Base-by-base conservation (phyloP, 2,797 vertebrate species). In the Vireo griseus region DNA sequence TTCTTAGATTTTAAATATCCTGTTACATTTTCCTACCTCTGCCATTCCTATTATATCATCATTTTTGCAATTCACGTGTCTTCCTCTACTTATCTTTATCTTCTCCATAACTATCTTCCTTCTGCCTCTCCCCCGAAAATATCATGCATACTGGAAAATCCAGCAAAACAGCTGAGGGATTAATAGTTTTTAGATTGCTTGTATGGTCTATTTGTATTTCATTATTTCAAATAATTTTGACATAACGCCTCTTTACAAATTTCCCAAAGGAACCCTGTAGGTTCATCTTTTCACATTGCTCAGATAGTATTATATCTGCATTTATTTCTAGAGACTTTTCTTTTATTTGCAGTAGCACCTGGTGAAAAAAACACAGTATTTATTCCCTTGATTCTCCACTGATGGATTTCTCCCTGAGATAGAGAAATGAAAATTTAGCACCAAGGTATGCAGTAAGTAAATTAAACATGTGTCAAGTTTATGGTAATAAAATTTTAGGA, bases 61-160 rank as follows among this genome's bases (percentile, higher is more conserved):
- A 42, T 58, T 37, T 63, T 40, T 90, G 16, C 15, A 67, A 4
- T 75, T 74, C 33, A 55, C 6, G 6, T 80, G 10, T 37, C 19
- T 42, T 73, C 48, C 11, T 52, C 18, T 29, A 61, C n/a, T n/a
- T 51, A 17, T 28, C 35, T 81, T 11, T 35, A 7, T 62, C 17
- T 54, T 63, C 20, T 59, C 26, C 12, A 12, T 29, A 40, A 61
- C 10, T 13, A 26, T 44, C 13, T 59, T 57, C 35, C 5, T 44
- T 5, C 8, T 0, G 0, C 9, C 40, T 62, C 25, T 65, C 4
- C 10, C 33, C 1, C 0, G 4, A 25, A 57, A 73, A 51, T n/a
- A 16, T 6, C 20, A 67, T 7, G 15, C 44, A 63, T 59, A 35
- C 11, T 72, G 31, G 11, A 72, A 88, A 76, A 91, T 57, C 11